Evolutionary conservation across 2,888 invertebrate species (phyloP), one percentile per base, ranked within the genome.

Genomic region (Plagodis dolabraria): DNA sequence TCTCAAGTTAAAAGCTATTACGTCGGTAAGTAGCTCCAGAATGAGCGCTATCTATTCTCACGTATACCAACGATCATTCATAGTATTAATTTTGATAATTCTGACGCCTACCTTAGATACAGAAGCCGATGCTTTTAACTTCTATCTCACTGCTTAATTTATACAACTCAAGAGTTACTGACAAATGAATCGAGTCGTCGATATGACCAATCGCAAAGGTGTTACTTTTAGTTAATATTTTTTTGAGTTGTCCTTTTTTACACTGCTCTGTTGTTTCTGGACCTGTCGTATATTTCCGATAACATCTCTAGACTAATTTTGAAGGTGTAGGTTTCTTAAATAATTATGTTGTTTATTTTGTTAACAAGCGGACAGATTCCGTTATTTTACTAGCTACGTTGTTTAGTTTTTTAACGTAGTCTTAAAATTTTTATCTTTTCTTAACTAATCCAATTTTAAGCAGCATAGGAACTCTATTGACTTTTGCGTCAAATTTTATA

Each of bases 31-130:
- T 72, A 73, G 70, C 62, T 67, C 61, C 44, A 51, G 71, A 78
- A 75, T 75, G 69, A 73, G 60, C 57, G 69, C 77, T 85, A 88
- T 87, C 87, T 71, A 35, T 73, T 75, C 76, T 74, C 77, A 77
- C 77, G 78, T 76, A 75, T 69, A 70, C 76, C 74, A 76, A 76
- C 79, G 82, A 89, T 90, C 87, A 88, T 85, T 91, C 87, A 87
- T 86, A 86, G 83, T 78, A 89, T 90, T 89, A 87, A 85, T 85
- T 86, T 87, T 72, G 88, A 90, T 90, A 89, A 80, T 79, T 79
- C 77, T 85, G 89, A 89, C 89, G 85, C 89, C 89, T 85, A 63
- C 68, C 66, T 57, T 50, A 75, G 90, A 88, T 87, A 87, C 87
- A 85, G 88, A 83, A 89, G 88, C 80, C 81, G 76, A 89, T 82